Evolutionary conservation across 2,888 invertebrate species (phyloP).

Genomic region (Epinotia brunnichana): DNA sequence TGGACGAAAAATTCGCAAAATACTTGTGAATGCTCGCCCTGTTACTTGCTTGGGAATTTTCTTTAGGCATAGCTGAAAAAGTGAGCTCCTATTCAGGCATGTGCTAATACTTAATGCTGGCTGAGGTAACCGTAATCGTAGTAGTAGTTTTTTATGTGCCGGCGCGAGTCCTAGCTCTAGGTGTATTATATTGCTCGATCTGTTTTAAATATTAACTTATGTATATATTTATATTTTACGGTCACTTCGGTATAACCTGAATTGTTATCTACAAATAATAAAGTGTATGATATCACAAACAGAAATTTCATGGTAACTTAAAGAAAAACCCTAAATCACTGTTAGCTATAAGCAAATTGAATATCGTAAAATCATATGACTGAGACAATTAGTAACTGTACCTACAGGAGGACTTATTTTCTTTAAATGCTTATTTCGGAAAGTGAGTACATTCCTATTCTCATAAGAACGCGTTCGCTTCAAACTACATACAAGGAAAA

Average conservation of each 20-base stretch:
- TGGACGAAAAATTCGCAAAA: background rate
- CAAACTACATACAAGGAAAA: conserved; percentile 8
- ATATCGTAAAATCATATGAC: too few species aligned
- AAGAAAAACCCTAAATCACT: too few species aligned
- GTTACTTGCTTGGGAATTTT: background rate
- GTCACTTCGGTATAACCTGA: background rate
- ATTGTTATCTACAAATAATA: background rate
- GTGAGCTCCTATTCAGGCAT: background rate
- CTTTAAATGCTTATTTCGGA: background rate
- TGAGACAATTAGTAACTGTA: too few species aligned
- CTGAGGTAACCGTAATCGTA: background rate
- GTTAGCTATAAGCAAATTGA: too few species aligned
- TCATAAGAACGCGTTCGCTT: background rate
- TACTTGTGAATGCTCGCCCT: background rate
- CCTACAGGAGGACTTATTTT: background rate
- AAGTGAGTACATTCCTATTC: background rate
- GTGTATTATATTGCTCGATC: background rate
- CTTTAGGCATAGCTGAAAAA: background rate
- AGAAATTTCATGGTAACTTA: background rate
- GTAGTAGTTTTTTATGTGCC: background rate
- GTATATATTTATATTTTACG: too few species aligned
- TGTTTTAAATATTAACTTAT: too few species aligned
- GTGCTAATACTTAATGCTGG: background rate
- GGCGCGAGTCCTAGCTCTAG: background rate
- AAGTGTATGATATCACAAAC: background rate